phyloP scores from a whole-genome alignment of 2,113 vertebrate genomes.

The Myodes glareolus region DNA sequence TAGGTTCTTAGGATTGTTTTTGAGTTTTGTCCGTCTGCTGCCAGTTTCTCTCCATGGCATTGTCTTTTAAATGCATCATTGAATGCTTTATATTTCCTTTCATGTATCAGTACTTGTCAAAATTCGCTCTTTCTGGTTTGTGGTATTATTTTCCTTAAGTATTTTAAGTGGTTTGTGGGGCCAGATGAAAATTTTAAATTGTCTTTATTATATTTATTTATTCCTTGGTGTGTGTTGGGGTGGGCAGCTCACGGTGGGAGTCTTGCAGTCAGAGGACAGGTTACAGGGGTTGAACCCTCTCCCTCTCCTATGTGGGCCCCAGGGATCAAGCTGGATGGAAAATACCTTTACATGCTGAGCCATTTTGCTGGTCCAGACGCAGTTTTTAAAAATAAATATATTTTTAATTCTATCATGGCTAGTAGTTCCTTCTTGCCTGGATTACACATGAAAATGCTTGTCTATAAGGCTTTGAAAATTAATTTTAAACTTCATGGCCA shows the following conservation, averaged over 20 bases:
- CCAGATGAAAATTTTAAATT: background rate
- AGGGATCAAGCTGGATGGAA: too few species aligned
- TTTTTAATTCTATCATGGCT: background rate
- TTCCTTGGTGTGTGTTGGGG: background rate
- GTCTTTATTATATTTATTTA: background rate
- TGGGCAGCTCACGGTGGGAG: too few species aligned
- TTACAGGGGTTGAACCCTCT: background rate
- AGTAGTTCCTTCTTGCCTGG: background rate
- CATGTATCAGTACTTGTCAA: background rate
- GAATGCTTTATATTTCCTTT: slow-evolving; percentile 5
- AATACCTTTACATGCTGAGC: background rate
- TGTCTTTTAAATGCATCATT: background rate
- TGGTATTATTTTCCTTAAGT: background rate
- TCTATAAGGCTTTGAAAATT: slow-evolving; percentile 46
- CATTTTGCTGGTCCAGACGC: background rate
- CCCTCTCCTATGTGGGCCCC: too few species aligned
- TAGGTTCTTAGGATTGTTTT: background rate
- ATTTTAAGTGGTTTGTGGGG: background rate
- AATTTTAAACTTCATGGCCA: slow-evolving; percentile 8
- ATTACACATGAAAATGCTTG: background rate
- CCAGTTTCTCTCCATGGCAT: background rate
- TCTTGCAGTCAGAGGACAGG: background rate
- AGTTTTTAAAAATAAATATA: background rate
- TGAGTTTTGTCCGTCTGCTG: background rate
- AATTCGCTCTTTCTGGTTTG: slow-evolving; percentile 30